A percentile compares a stretch with the other conserved stretches of the same genome.
Evolutionary conservation across 2,113 vertebrate species (phyloP).

Genomic region (Ploceus nigricollis): DNA sequence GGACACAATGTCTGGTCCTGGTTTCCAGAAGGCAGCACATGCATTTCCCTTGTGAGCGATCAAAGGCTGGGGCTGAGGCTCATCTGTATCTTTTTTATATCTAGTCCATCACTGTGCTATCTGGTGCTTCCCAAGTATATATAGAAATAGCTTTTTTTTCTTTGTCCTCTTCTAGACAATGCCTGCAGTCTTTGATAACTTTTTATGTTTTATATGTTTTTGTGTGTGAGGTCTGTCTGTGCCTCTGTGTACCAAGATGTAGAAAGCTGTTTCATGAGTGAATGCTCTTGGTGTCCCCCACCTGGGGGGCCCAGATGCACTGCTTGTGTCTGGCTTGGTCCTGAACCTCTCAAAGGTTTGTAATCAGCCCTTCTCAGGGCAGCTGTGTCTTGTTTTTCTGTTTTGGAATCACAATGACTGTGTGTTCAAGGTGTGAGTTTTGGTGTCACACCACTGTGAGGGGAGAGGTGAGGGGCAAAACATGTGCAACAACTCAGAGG

Average conservation of each 20-base stretch:
- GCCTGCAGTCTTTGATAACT: background rate
- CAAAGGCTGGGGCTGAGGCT: conserved; percentile 1
- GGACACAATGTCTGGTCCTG: background rate
- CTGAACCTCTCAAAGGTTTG: background rate
- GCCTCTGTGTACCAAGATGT: background rate
- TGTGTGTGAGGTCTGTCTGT: background rate
- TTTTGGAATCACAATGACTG: background rate
- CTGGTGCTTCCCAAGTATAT: conserved; percentile 12
- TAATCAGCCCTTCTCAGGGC: background rate
- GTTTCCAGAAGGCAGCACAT: background rate
- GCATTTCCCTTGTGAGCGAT: background rate
- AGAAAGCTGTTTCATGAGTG: background rate
- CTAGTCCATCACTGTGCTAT: background rate
- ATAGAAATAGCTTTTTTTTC: background rate
- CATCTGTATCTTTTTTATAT: background rate
- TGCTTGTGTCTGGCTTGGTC: background rate
- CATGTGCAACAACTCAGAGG: background rate
- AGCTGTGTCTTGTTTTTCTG: background rate
- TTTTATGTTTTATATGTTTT: background rate
- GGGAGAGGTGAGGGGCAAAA: background rate
- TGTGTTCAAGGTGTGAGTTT: background rate
- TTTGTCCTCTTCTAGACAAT: background rate
- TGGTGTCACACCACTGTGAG: background rate
- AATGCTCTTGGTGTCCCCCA: background rate
- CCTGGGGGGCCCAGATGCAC: background rate